Base-by-base conservation (phyloP, 2,113 vertebrate species). In the Chlamydotis undulata region DNA sequence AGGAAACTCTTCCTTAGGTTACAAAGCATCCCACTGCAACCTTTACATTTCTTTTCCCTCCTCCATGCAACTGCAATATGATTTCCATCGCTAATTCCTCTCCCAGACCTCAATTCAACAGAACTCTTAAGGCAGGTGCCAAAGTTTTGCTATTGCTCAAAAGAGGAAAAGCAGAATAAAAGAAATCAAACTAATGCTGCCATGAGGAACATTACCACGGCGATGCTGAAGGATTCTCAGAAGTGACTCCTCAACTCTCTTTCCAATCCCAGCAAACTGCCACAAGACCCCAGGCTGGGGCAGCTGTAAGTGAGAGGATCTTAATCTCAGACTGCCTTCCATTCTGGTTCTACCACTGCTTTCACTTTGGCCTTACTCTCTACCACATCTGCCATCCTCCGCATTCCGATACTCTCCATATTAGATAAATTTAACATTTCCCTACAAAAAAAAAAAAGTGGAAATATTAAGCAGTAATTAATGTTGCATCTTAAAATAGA, bases 391-490 rank as follows among this genome's bases (percentile, higher is more conserved):
- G 29, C 45, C 31, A 69, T 25, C 24, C 53, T 74, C 19, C 13
- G 13, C 0, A 0, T 41, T 71, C 50, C 78, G 24, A 55, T 35
- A 77, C 29, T 35, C 22, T 60, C 55, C 0, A 0, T 29, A 39
- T 35, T 53, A 76, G 31, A 45, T 17, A 31, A 74, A 64, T 73
- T 50, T 68, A 70, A 71, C 45, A 5, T 47, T 41, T 61, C 12
- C 45, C 50, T 21, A 43, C 1, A 29, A 86, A 67, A 43, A 39
- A 39, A 39, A 37, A 37, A 70, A 81, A 35, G 15, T 22, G 7
- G 50, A 74, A 86, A 39, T 33, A 80, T 3, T 35, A 77, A 67
- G 33, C n/a, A 73, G 65, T 10, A 59, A 87, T 55, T 84, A 89
- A 71, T 8, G 4, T 23, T 19, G 12, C 19, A 76, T 45, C 18